A percentile compares a stretch with the other conserved stretches of the same genome.
These are phyloP conservation scores for Campaea margaritaria DNA, from an alignment of 2,888 invertebrate species.

Conservation along the genomic window DNA sequence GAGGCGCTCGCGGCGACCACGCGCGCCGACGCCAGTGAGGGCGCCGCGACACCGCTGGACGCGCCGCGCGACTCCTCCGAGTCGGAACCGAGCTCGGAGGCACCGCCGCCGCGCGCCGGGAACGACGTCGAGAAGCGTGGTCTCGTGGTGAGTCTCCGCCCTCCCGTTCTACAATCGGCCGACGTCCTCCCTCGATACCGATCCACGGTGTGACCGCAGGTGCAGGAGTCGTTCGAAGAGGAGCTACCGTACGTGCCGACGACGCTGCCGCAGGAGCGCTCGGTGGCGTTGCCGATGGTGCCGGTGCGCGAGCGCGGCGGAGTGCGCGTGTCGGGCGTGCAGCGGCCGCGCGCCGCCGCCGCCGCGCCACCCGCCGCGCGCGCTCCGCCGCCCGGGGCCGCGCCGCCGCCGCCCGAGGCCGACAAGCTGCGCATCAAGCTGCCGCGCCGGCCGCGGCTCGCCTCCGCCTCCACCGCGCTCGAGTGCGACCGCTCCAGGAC, in stretches of 20 bases:
- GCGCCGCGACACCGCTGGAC: conserved; percentile 39
- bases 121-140: conserved; percentile 88
- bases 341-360: conserved; percentile 87
- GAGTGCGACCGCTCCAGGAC: conserved; percentile 47
- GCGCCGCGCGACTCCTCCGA: conserved; percentile 44
- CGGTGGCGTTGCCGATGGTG: conserved; percentile 91
- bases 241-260: conserved; percentile 95
- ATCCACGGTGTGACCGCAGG: conserved; percentile 22
- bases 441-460: conserved; percentile 66
- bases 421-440: conserved; percentile 69
- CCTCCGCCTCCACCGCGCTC: conserved; percentile 46
- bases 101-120: conserved; percentile 53
- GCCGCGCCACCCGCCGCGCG: conserved; percentile 56
- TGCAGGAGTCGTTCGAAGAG: conserved; percentile 93
- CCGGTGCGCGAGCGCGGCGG: conserved; percentile 86
- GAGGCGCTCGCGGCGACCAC: not conserved
- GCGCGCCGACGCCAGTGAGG: conserved; percentile 16
- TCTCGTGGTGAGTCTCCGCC: conserved; percentile 81
- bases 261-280: conserved; percentile 94
- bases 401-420: conserved; percentile 56
- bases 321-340: conserved; percentile 71
- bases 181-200: not conserved
- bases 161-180: not conserved
- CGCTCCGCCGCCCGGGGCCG: conserved; percentile 48
- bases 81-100: conserved; percentile 45